phyloP scores from a whole-genome alignment of 1,140 invertebrate species.

The Aphelenchoides besseyi region DNA sequence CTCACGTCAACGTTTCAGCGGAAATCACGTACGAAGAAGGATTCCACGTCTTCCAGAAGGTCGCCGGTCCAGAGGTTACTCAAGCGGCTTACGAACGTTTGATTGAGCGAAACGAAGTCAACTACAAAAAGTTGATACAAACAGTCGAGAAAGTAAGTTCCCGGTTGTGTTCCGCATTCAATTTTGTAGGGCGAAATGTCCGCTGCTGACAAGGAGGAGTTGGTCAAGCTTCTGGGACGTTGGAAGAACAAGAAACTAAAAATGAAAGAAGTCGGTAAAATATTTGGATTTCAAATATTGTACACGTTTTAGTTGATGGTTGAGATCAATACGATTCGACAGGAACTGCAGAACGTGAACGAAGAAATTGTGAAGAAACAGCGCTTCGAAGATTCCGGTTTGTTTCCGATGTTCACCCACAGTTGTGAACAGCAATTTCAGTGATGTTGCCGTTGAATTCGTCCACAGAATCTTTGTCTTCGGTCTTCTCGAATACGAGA shows the following conservation, averaged over 20 bases:
- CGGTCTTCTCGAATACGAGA: constrained; percentile 41
- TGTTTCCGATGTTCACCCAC: constrained; percentile 16
- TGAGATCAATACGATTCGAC: constrained; percentile 26
- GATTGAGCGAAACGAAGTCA: constrained; percentile 9
- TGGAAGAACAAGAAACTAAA: constrained; percentile 24
- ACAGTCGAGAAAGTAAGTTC: constrained; percentile 24
- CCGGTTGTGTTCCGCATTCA: neutral
- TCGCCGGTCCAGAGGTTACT: neutral
- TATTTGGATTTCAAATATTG: neutral
- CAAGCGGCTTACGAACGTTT: constrained; percentile 5
- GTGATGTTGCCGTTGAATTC: constrained; percentile 21
- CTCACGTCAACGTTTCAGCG: constrained; percentile 12
- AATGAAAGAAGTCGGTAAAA: constrained; percentile 27
- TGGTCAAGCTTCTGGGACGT: constrained; percentile 30
- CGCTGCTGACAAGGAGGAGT: constrained; percentile 12
- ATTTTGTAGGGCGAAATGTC: constrained; percentile 21
- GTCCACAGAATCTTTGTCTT: constrained; percentile 41
- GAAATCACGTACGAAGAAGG: constrained; percentile 41
- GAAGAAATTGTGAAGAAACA: constrained; percentile 38
- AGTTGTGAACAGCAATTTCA: neutral
- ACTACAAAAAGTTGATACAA: constrained; percentile 32
- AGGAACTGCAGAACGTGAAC: constrained; percentile 30
- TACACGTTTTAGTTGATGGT: constrained; percentile 29
- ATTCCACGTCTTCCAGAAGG: constrained; percentile 34
- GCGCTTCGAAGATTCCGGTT: constrained; percentile 23